Evolutionary conservation across 2,113 vertebrate species (phyloP), one percentile per base, ranked within the genome.

Genomic region (Cephalopholis sonnerati): DNA sequence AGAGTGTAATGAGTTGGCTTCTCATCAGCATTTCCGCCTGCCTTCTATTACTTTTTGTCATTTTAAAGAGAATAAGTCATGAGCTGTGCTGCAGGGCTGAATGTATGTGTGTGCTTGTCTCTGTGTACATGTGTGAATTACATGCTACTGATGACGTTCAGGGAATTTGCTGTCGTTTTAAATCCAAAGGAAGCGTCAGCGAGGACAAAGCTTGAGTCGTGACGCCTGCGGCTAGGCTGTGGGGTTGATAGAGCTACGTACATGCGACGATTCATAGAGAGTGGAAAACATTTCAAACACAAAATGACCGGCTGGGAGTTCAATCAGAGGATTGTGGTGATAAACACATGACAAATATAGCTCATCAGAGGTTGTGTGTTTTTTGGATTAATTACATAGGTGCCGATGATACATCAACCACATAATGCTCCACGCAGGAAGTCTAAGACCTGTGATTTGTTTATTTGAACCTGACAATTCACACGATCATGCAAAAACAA

Each of bases 11-110:
- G 69, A 71, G 9, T 53, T 74, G 17, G 83, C 41, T 61, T 69
- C 74, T 85, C 63, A 74, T 78, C 65, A 61, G 61, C 29, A 68
- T 39, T 58, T 85, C 22, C 27, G 36, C 5, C 55, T 20, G 51
- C 54, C 24, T 76, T 51, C 22, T 2, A 66, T 65, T 61, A 22
- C 44, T 39, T 32, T 63, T 51, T 59, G 65, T 81, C 24, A 71
- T 89, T 71, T 88, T 80, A 87, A 67, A 85, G 54, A 87, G 89
- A 93, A 93, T 89, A 89, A 91, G 71, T 86, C 72, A 92, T 92
- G 89, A 91, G 87, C 50, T 88, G 63, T 59, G 86, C 92, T 84
- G 73, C 79, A 72, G 83, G 87, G 77, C 27, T 68, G 58, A 68
- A 54, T 71, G 48, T 53, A 25, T 64, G 41, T 41, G 32, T 77